Conservation (phyloP, 2,888 invertebrate genomes). For the Fabriciana adippe region DNA sequence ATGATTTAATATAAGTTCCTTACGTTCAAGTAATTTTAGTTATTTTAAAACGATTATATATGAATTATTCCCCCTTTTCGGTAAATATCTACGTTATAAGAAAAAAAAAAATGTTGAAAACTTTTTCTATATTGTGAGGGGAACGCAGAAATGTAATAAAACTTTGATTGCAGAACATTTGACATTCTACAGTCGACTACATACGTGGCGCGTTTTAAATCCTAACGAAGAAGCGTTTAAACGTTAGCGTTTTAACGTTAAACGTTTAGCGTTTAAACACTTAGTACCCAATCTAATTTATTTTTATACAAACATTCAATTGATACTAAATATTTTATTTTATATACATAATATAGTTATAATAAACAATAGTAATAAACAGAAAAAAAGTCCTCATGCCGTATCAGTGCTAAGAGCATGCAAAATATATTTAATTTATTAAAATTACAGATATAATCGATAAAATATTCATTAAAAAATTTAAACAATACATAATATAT, state of each 20-base stretch:
- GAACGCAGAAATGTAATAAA: constrained; percentile 41
- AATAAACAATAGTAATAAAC: too few relatives aligned
- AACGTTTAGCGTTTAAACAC: too few relatives aligned
- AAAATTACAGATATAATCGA: too few relatives aligned
- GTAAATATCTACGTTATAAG: constrained; percentile 27
- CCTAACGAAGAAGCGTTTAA: constrained; percentile 16
- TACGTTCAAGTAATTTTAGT: not conserved
- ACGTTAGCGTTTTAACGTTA: too few relatives aligned
- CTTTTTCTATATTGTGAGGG: constrained; percentile 31
- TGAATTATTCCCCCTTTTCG: not conserved
- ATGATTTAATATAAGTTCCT: not conserved
- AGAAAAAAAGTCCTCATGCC: too few relatives aligned
- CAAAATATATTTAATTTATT: too few relatives aligned
- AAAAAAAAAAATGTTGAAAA: constrained; percentile 31
- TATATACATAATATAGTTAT: too few relatives aligned
- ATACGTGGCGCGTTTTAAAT: constrained; percentile 23
- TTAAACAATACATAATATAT: too few relatives aligned
- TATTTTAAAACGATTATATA: not conserved
- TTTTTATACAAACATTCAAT: not conserved
- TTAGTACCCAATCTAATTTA: too few relatives aligned
- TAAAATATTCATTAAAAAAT: too few relatives aligned
- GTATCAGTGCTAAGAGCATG: too few relatives aligned
- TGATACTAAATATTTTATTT: too few relatives aligned
- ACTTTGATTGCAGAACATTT: constrained; percentile 43
- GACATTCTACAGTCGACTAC: constrained; percentile 35